Evolutionary conservation across 2,888 invertebrate species (phyloP), one percentile per base, ranked within the genome.

Genomic region (Leucozona laternaria): DNA sequence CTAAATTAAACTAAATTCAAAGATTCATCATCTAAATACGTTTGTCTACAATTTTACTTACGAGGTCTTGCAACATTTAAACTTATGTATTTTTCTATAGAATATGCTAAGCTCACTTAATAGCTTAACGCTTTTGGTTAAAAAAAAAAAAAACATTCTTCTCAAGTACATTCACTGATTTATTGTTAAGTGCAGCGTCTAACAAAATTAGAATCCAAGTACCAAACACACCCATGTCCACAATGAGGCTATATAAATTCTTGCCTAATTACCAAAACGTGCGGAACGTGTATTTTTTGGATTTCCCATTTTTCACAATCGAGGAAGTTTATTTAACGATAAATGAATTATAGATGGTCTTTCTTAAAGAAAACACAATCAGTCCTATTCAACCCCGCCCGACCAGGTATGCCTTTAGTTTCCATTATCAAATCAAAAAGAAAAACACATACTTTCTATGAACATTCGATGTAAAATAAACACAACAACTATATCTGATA

Each of bases 271-370:
- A 73, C 73, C 55, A 55, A 75, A 75, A 79, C 79, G 79, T 84
- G 79, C 48, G 48, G 79, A 71, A 79, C 79, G 79, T 84, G 75
- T 50, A 84, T 45, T 84, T 84, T 71, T 72, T 37, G 22, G 25
- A 58, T 75, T 70, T 50, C 10, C 48, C 17, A 64, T 45, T 73
- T 50, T 68, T 34, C 55, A 58, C 37, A 17, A 50, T n/a, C 22
- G 20, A 68, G 75, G 79, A 79, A 84, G 79, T 79, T 79, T 84
- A 58, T 76, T 71, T 71, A 84, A 76, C 79, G 84, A 84, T 84
- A 84, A 79, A 62, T 48, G 17, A 64, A 76, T 64, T 70, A 58
- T 55, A 70, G 25, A 48, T 22, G 60, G 60, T 60, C 37, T 22
- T 22, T 60, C 45, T 45, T n/a, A 62, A 50, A 37, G 34, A 68